A percentile compares a stretch with the other conserved stretches of the same genome.
These are phyloP conservation scores for Thunnus thynnus DNA, from an alignment of 2,113 vertebrate genomes.

Conservation along the genomic window DNA sequence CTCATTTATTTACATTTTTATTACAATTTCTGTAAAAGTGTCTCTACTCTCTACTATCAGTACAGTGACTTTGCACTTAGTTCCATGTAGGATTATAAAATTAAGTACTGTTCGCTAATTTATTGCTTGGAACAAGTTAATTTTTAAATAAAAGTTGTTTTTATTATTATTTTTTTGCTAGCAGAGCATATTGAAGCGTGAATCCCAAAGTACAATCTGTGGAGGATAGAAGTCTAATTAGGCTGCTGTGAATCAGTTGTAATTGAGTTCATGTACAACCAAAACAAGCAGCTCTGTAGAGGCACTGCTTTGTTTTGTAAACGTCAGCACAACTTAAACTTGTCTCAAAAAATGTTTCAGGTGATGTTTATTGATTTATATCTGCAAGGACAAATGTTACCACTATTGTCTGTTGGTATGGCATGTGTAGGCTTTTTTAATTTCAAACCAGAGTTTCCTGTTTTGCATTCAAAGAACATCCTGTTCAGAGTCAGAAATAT, in stretches of 20 bases:
- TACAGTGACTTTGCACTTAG: background rate
- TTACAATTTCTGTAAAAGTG: too few species aligned
- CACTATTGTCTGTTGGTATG: background rate
- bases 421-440: background rate
- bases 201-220: background rate
- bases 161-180: background rate
- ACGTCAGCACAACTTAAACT: background rate
- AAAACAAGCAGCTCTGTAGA: background rate
- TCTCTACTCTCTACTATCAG: background rate
- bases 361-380: background rate
- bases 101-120: too few species aligned
- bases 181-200: background rate
- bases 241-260: background rate
- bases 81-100: too few species aligned
- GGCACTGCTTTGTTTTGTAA: constrained; percentile 1
- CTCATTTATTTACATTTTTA: background rate
- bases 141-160: background rate
- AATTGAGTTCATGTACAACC: constrained; percentile 23
- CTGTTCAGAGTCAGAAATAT: background rate
- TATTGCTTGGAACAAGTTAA: background rate
- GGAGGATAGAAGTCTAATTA: constrained; percentile 8
- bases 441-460: constrained; percentile 1
- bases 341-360: background rate
- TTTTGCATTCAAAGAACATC: background rate
- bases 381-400: background rate